These are phyloP conservation scores for Meteorus colon DNA, from an alignment of 2,888 invertebrate species.

Conservation along the genomic window DNA sequence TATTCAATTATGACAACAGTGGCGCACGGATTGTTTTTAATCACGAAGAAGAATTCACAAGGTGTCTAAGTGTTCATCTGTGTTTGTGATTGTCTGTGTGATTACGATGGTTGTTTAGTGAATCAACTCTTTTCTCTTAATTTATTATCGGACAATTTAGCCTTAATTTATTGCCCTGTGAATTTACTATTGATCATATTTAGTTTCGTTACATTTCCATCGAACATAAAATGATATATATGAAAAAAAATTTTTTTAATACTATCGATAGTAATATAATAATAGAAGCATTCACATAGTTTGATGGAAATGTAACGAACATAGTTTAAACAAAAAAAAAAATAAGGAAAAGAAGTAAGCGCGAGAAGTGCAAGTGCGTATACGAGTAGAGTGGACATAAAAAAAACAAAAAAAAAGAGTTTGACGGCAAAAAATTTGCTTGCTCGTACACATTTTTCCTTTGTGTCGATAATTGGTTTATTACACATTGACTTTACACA, in stretches of 20 bases:
- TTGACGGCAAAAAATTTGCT: background rate
- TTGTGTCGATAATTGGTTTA: slow-evolving; percentile 18
- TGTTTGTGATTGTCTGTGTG: background rate
- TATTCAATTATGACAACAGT: background rate
- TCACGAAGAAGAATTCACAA: background rate
- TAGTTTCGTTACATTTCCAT: slow-evolving; percentile 18
- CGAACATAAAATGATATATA: background rate
- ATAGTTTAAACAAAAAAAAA: slow-evolving; percentile 9
- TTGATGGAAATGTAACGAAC: slow-evolving; percentile 18
- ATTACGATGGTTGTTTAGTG: slow-evolving; percentile 19
- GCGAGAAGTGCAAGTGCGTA: slow-evolving; percentile 25
- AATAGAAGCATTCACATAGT: background rate
- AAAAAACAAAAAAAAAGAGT: background rate
- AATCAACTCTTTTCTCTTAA: background rate
- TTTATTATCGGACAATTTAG: slow-evolving; percentile 35
- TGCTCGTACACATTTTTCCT: slow-evolving; percentile 19
- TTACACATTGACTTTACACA: slow-evolving; percentile 7
- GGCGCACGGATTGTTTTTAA: background rate
- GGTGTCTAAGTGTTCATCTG: background rate
- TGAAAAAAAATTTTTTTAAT: background rate
- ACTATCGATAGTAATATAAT: background rate
- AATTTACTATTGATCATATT: background rate
- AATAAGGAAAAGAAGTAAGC: background rate
- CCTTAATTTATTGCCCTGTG: slow-evolving; percentile 23
- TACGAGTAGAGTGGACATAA: background rate